Evolutionary conservation across 2,888 invertebrate species (phyloP).

Genomic region (Punctoribates punctum): DNA sequence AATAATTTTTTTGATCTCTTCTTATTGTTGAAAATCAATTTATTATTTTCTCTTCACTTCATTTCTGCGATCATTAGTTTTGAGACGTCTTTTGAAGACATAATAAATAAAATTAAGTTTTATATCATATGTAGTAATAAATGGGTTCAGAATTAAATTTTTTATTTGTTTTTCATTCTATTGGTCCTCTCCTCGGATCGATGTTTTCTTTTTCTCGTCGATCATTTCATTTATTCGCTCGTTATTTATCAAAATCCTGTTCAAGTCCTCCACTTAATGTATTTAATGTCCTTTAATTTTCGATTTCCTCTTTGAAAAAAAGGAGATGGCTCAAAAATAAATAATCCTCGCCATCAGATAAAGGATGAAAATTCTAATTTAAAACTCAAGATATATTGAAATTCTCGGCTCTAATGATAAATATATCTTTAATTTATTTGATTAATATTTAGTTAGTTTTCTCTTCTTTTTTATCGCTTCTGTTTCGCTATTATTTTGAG

Average conservation of each 20-base stretch:
- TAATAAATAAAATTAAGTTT: conserved; percentile 23
- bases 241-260: conserved; percentile 12
- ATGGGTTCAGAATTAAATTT: conserved; percentile 6
- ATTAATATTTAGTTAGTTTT: neutral
- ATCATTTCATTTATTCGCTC: neutral
- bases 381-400: neutral
- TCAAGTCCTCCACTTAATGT: neutral
- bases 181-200: neutral
- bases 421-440: neutral
- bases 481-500: neutral
- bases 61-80: conserved; percentile 14
- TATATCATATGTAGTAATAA: conserved; percentile 1
- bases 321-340: neutral
- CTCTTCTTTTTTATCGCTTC: neutral
- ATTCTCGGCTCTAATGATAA: neutral
- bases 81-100: neutral
- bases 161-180: neutral
- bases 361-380: conserved; percentile 3
- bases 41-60: conserved; percentile 24
- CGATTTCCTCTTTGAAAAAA: neutral
- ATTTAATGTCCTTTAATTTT: conserved; percentile 9
- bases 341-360: neutral
- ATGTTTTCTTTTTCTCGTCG: neutral
- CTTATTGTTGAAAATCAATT: conserved; percentile 17
- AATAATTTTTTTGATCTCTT: neutral